phyloP scores from a whole-genome alignment of 2,797 vertebrate genomes.

The Crocidura indochinensis region DNA sequence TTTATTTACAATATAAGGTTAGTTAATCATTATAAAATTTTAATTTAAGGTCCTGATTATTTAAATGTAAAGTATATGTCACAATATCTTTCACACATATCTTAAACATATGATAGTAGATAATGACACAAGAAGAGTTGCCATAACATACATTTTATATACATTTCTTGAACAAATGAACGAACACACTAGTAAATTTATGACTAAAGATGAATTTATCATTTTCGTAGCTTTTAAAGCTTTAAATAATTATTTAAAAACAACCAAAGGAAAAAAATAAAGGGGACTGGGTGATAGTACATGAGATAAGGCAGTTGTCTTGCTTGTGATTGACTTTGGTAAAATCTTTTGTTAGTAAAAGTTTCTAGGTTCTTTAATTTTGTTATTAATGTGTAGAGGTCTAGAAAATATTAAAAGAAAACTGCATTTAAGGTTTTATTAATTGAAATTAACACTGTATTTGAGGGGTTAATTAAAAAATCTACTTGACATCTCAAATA shows the following conservation, averaged over 20 bases:
- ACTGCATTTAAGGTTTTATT: background rate
- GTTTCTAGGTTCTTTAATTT: background rate
- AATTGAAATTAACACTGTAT: too few species aligned
- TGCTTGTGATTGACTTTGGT: too few species aligned
- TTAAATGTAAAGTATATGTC: conserved; percentile 21
- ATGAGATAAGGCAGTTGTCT: too few species aligned
- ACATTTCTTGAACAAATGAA: background rate
- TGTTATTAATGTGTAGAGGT: background rate
- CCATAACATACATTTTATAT: conserved; percentile 14
- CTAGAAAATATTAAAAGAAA: conserved; percentile 48
- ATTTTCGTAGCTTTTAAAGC: too few species aligned
- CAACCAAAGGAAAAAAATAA: too few species aligned
- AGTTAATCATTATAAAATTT: conserved; percentile 26
- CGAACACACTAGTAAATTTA: background rate
- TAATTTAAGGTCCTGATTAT: background rate
- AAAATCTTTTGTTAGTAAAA: background rate
- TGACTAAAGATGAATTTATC: background rate
- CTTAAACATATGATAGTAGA: background rate
- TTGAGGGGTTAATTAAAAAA: conserved; percentile 14
- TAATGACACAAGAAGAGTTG: conserved; percentile 24
- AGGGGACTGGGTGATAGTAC: too few species aligned
- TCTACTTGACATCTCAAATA: background rate
- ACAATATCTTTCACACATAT: background rate
- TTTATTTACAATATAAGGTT: background rate
- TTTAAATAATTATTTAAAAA: too few species aligned